Evolutionary conservation across 1,140 invertebrate species (phyloP).

Genomic region (Anthonomus grandis): DNA sequence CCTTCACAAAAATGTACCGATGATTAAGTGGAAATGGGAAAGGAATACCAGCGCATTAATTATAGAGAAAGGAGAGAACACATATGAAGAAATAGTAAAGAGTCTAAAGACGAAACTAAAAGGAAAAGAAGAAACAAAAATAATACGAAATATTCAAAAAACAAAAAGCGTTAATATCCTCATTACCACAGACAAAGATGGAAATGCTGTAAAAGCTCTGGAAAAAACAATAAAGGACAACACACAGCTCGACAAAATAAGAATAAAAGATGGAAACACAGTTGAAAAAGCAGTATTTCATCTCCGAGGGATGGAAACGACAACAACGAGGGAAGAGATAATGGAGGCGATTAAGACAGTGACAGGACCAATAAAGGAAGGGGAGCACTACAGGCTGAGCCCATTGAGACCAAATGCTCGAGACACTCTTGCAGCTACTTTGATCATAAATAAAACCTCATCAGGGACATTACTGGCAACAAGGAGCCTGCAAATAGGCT

Average conservation of each 20-base stretch:
- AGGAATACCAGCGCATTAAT: background rate
- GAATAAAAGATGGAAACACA: background rate
- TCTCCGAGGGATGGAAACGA: background rate
- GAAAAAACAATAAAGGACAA: background rate
- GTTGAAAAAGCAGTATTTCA: background rate
- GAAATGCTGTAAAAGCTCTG: background rate
- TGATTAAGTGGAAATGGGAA: background rate
- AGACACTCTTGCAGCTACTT: too few relatives aligned
- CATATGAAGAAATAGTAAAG: background rate
- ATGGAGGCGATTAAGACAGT: background rate
- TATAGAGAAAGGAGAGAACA: background rate
- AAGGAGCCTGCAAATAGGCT: too few relatives aligned
- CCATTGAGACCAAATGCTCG: too few relatives aligned
- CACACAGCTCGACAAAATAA: background rate
- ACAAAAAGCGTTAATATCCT: background rate
- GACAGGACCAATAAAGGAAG: background rate
- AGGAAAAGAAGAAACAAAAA: background rate
- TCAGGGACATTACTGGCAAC: too few relatives aligned
- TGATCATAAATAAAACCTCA: too few relatives aligned
- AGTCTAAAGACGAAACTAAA: background rate
- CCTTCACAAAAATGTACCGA: background rate
- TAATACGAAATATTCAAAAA: background rate
- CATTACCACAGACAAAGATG: background rate
- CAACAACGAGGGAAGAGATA: background rate
- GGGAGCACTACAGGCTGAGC: background rate